Evolutionary conservation across 2,113 vertebrate species (phyloP).

Genomic region (Oceanodroma tethys): DNA sequence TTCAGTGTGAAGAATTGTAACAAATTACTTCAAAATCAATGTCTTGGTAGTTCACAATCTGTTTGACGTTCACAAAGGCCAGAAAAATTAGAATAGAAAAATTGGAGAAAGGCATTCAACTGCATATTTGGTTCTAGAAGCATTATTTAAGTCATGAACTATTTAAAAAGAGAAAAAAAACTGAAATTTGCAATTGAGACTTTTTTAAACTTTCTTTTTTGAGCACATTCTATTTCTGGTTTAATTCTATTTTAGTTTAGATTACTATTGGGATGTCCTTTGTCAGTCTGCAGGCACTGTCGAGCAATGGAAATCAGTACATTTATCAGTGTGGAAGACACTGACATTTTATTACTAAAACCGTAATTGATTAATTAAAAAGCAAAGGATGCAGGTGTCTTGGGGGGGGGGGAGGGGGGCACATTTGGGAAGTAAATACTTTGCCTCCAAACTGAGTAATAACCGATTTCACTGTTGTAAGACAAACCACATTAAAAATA

Average conservation of each 20-base stretch:
- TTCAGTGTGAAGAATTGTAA: background rate
- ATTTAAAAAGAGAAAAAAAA: conserved; percentile 44
- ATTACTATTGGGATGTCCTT: background rate
- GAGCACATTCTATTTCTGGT: background rate
- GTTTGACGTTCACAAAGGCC: background rate
- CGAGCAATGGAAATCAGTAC: background rate
- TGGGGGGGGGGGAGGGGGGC: accelerated
- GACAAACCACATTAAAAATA: background rate
- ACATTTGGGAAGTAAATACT: background rate
- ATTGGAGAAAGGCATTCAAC: background rate
- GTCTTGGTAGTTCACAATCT: background rate
- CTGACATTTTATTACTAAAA: background rate
- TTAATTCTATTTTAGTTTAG: conserved; percentile 15
- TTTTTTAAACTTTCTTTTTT: background rate
- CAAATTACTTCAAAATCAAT: background rate
- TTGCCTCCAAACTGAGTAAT: background rate
- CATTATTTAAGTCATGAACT: background rate
- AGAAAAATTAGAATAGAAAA: background rate
- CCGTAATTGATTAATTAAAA: background rate
- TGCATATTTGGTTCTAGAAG: background rate
- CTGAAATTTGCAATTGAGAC: conserved; percentile 4
- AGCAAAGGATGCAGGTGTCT: background rate
- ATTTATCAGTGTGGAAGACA: background rate
- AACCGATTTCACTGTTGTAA: background rate
- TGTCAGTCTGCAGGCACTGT: background rate